Base-by-base conservation (phyloP, 2,113 vertebrate genomes). In the Ascaphus truei region DNA sequence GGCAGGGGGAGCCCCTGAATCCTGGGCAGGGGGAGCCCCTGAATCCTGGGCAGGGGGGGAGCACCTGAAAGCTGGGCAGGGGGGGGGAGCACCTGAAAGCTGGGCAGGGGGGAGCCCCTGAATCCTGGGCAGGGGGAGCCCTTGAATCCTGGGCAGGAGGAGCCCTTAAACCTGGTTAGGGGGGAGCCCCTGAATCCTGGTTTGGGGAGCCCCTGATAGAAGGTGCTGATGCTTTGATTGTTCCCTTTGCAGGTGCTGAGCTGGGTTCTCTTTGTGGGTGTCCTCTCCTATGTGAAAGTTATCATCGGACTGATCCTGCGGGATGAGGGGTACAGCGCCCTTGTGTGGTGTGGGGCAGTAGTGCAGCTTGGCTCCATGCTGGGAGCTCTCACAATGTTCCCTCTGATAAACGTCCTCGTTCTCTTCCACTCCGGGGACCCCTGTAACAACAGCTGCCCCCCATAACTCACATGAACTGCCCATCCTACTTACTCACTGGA, bases 281-380 rank as follows among this genome's bases (percentile, higher is more conserved):
- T 77, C 2, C 80, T 93, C 31, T 92, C 91, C 16, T 93, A 89
- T 3, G 91, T 93, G 56, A 93, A 93, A 74, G 88, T 93, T 79
- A 91, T 92, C 9, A 85, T 92, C 3, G 91, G 88, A 1, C 1
- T 92, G 26, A 89, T 92, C 57, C 74, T 93, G 50, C 85, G 91
- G 0, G 89, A 91, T 13, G 86, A 93, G 71, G 91, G 92, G 16
- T 89, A 88, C 85, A 80, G 89, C 34, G 90, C 91, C 30, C 89
- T 93, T 0, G 88, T 93, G 77, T 92, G 89, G 88, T 93, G 91
- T 2, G 92, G 92, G 10, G 88, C 88, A 0, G 83, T 90, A 25
- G 91, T 93, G 74, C 92, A 93, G 82, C 23, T 92, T 11, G 92
- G 92, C n/a, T 93, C 92, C n/a, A 78, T 92, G 79, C 47, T 91